Conservation (phyloP, 2,797 vertebrate species). For the Pseudochaenichthys georgianus region DNA sequence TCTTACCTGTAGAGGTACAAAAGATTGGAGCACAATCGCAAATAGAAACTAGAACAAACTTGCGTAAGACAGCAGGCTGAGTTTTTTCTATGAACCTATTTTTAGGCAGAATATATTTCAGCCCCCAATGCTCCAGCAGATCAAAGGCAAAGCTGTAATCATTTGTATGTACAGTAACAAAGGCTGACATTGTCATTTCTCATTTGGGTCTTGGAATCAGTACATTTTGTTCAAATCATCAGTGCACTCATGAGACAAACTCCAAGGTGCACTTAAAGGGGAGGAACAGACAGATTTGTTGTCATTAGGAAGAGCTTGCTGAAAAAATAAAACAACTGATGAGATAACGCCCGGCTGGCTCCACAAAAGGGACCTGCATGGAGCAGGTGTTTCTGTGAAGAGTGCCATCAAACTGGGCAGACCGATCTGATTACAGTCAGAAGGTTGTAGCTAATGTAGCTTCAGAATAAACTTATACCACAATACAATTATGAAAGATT, state of each 20-base stretch:
- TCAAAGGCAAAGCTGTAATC: conserved; percentile 50
- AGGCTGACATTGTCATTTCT: conserved; percentile 27
- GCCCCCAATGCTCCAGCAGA: conserved; percentile 35
- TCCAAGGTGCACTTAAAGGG: neutral
- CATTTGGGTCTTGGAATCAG: conserved; percentile 29
- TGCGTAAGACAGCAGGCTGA: conserved; percentile 30
- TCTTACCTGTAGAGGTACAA: conserved; percentile 67
- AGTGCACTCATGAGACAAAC: conserved; percentile 22
- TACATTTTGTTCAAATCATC: conserved; percentile 37
- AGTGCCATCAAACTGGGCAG: conserved; percentile 38
- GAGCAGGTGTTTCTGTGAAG: conserved; percentile 59
- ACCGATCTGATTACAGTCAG: conserved; percentile 46
- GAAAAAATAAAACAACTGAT: conserved; percentile 26
- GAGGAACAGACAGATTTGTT: conserved; percentile 26
- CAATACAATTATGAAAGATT: neutral
- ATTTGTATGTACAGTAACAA: conserved; percentile 51
- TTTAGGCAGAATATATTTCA: conserved; percentile 58
- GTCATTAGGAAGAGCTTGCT: conserved; percentile 30
- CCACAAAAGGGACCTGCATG: conserved; percentile 38
- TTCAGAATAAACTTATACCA: neutral
- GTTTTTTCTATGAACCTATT: conserved; percentile 59
- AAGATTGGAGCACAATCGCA: conserved; percentile 35
- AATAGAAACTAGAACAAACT: conserved; percentile 66
- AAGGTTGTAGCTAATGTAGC: conserved; percentile 11
- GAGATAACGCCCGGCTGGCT: conserved; percentile 29